Base-by-base conservation (phyloP, 2,113 vertebrate genomes). In the Gnathonemus echidnorhynchus region DNA sequence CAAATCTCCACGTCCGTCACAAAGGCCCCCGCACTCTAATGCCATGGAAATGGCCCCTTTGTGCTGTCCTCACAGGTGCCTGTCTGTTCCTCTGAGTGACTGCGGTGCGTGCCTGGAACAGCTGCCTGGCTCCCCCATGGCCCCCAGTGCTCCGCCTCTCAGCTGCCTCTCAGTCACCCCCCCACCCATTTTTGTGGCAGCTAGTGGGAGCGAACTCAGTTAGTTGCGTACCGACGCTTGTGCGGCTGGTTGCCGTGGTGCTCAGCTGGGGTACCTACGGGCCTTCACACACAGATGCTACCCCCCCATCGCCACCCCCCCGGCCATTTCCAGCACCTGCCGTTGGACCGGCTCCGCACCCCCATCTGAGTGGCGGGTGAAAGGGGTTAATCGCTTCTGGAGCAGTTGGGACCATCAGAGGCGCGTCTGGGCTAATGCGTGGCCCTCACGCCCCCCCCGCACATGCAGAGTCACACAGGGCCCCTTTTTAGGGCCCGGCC, bases 51-150 rank as follows among this genome's bases (percentile, higher is more conserved):
- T 93, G 89, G 93, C 89, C 94, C 93, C 93, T 94, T 95, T 96
- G 95, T 96, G 93, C 92, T 90, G 92, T 83, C 95, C 21, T 49
- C 48, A 35, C 31, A 50, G 86, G 53, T 42, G 58, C 86, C 62
- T 5, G 48, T 86, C 94, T 91, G 93, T 94, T 94, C 93, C 93
- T 94, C 92, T 96, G 95, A 96, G 92, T 96, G 95, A 95, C 95
- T 95, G 93, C 91, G 94, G 94, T 93, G 94, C 95, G 95, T 96
- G 95, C 95, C 94, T 91, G 93, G 93, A 96, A 96, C 95, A 96
- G 96, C 96, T 96, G 95, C 94, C 94, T 90, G 92, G 91, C 46
- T 89, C 92, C 58, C 89, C 45, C 49, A 13, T 5, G 39, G 0
- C 24, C 89, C 45, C 10, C 80, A 88, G 80, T 27, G 24, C 8